Conservation (phyloP, 2,888 invertebrate species). For the Lithophane leautieri region DNA sequence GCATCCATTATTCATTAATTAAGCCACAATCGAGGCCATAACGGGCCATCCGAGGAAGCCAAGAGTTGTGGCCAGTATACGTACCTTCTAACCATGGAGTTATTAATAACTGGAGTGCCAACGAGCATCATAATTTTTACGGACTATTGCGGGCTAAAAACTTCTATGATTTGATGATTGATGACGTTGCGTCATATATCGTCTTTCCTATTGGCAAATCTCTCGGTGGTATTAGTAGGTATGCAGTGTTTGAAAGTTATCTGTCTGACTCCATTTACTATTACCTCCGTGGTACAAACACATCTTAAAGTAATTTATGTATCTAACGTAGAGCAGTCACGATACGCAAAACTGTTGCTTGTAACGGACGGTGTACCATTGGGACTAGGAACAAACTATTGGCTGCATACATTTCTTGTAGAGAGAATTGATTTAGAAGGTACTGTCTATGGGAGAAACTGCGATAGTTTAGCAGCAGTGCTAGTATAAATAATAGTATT, state of each 20-base stretch:
- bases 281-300: conserved; percentile 18
- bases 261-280: conserved; percentile 23
- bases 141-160: neutral
- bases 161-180: too few species aligned
- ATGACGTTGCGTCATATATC: neutral
- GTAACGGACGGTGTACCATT: conserved; percentile 48
- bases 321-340: conserved; percentile 57
- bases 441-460: conserved; percentile 21
- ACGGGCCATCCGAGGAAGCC: conserved; percentile 74
- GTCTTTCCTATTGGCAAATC: neutral
- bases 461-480: neutral
- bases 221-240: neutral
- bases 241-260: neutral
- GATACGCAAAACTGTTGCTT: conserved; percentile 57
- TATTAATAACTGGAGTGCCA: conserved; percentile 29
- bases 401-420: conserved; percentile 37
- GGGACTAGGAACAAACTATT: conserved; percentile 29
- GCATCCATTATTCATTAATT: conserved; percentile 87
- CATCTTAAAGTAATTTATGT: conserved; percentile 61
- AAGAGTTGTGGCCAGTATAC: conserved; percentile 57
- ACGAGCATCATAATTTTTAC: neutral
- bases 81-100: conserved; percentile 40
- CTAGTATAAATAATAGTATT: neutral
- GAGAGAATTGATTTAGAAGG: conserved; percentile 53
- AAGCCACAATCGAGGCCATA: conserved; percentile 80